Base-by-base conservation (phyloP, 1,140 invertebrate species). In the Gerris buenoi region DNA sequence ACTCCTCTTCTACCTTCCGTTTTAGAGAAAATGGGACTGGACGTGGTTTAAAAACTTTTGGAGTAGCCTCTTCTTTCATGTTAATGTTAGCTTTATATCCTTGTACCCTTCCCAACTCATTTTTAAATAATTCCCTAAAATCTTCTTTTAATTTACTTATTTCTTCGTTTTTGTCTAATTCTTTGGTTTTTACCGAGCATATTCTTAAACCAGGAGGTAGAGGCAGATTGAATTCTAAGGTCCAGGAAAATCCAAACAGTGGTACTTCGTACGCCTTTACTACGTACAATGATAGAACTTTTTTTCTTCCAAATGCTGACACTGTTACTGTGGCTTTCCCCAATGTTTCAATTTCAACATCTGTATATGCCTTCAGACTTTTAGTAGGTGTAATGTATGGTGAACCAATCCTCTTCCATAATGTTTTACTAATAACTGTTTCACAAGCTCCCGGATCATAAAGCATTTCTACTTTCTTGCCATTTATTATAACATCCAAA, bases 1-100 rank as follows among this genome's bases (percentile, higher is more conserved):
- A 5, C 46, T 66, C 65, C 25, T 66, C 26, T 59, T 66, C 56
- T 3, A 66, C 33, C 27, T 57, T 59, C 3, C 13, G 15, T 26
- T 59, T 58, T 2, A 58, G 56, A 2, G 56, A 2, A n/a, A 66
- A 58, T n/a, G 65, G 65, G 2, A 66, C 15, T 5, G 46, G 26
- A 2, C 33, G 33, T n/a, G 65, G 25, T 26, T 66, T 59, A 33
- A 66, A 59, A 23, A 66, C 29, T n/a, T 58, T 59, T n/a, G 65
- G 65, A 26, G 2, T 2, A 2, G 61, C 26, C 5, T 25, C 61
- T 27, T 25, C 61, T 27, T 63, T 63, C 5, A 63, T 13, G 2
- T 27, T 2, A 13, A 63, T 46, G 5, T 46, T 46, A 18, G 33
- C 33, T 46, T 46, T 46, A 46, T 10, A 46, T 10, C 18, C 18